Base-by-base conservation (phyloP, 1,140 invertebrate species). In the Babylonia areolata region DNA sequence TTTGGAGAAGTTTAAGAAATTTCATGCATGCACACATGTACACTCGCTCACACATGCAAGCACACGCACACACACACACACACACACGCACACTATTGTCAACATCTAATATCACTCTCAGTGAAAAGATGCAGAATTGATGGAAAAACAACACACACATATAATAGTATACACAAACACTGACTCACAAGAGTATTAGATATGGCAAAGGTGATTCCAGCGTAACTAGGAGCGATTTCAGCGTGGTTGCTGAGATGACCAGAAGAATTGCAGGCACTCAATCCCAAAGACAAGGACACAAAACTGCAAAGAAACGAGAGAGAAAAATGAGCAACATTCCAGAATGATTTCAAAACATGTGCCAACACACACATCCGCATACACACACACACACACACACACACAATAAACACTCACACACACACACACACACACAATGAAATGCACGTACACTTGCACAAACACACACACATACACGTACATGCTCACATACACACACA, bases 221-320 rank as follows among this genome's bases (percentile, higher is more conserved):
- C 96, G 94, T 97, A 96, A 95, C 97, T 97, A 2, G 97, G 97
- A 6, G 97, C 97, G 37, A 97, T 95, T 90, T 97, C 97, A 11
- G 97, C 96, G 92, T 97, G 97, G 93, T 97, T 97, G 91, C 96
- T 96, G 23, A 97, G 93, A 93, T 97, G 97, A 35, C 97, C 97
- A 28, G 97, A 96, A 64, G 97, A 97, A 92, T 97, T 97, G 91
- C 96, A 97, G 0, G 97, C 96, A 92, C 96, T 97, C 35, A 97
- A 93, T 15, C 96, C 97, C 96, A 97, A 97, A 12, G 96, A 97
- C 35, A 97, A 95, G 5, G 96, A 97, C 46, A 97, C 96, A 92
- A 97, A 96, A 87, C 96, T 96, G 91, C 51, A 95, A 93, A 86
- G 89, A 40, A 87, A 86, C 64, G 84, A 11, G 33, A 15, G 12